Evolutionary conservation across 1,140 invertebrate species (phyloP), one percentile per base, ranked within the genome.

Genomic region (Campoletis sonorensis): DNA sequence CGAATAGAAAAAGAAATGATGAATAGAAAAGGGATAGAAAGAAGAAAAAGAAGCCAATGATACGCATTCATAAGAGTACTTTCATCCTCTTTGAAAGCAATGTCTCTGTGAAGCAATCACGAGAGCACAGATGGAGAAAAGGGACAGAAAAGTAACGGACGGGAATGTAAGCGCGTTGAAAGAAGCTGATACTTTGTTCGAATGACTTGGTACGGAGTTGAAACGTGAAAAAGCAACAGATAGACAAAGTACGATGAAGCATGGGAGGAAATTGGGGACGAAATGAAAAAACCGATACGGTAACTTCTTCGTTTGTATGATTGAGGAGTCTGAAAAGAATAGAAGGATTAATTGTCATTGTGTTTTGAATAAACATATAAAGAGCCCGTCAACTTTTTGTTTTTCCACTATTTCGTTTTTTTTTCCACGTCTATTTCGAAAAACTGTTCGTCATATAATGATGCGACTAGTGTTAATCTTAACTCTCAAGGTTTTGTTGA

Each of bases 41-140:
- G 23, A 45, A 45, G 40, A 45, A 45, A 45, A 45, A 45, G 40
- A 8, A 45, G 40, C 40, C 40, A 10, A 45, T 45, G 61, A 64
- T 23, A 64, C 61, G 61, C 61, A 26, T 64, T 64, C 21, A 64
- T 11, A 10, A 4, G n/a, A n/a, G 61, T 16, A 64, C 61, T 64
- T 64, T 64, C 21, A 64, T 64, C 21, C 21, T 2, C 61, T 26
- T 23, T 64, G 21, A 64, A 64, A 64, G 61, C 61, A 23, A 64
- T 64, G 10, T 64, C 61, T 21, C 23, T 64, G 61, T 10, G 18
- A 58, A n/a, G 54, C 54, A n/a, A 18, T 58, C 54, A 58, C 21
- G 54, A 58, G 21, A 58, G 54, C 54, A 58, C 54, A 45, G 40
- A 45, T 45, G 8, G 40, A 45, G 54, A 58, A 58, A 58, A 58